These are phyloP conservation scores for Acleris sparsana DNA, from an alignment of 2,888 invertebrate species.

Conservation along the genomic window DNA sequence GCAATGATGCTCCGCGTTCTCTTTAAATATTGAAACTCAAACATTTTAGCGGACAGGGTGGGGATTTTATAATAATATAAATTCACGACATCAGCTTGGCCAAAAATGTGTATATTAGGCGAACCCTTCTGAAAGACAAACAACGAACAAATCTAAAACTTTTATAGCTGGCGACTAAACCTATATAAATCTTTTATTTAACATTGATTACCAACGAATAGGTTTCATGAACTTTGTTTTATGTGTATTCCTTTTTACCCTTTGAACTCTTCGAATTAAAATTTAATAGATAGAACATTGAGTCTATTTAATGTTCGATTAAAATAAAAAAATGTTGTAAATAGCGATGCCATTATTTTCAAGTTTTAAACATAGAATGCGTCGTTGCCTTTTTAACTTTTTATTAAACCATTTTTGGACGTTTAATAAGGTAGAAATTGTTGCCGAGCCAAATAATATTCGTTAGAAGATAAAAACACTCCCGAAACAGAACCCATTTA, in stretches of 20 bases:
- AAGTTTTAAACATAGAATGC: too few species aligned
- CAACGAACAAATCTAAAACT: conserved; percentile 28
- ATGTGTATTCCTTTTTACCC: conserved; percentile 11
- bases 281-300: too few species aligned
- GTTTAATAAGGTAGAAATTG: not conserved
- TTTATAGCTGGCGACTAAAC: conserved; percentile 21
- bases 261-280: not conserved
- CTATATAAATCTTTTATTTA: conserved; percentile 27
- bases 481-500: too few species aligned
- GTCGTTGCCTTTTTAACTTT: not conserved
- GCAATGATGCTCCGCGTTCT: not conserved
- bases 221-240: conserved; percentile 20
- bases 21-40: not conserved
- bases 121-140: conserved; percentile 17
- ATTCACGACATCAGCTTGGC: conserved; percentile 5
- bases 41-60: not conserved
- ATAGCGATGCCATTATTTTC: too few species aligned
- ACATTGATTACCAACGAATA: conserved; percentile 16
- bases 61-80: not conserved
- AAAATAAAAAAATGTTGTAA: too few species aligned
- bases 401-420: not conserved
- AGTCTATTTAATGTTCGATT: too few species aligned
- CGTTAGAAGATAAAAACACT: too few species aligned
- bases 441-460: too few species aligned
- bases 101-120: not conserved